These are phyloP conservation scores for Tenthredo livida DNA, from an alignment of 2,888 invertebrate genomes.

Conservation along the genomic window DNA sequence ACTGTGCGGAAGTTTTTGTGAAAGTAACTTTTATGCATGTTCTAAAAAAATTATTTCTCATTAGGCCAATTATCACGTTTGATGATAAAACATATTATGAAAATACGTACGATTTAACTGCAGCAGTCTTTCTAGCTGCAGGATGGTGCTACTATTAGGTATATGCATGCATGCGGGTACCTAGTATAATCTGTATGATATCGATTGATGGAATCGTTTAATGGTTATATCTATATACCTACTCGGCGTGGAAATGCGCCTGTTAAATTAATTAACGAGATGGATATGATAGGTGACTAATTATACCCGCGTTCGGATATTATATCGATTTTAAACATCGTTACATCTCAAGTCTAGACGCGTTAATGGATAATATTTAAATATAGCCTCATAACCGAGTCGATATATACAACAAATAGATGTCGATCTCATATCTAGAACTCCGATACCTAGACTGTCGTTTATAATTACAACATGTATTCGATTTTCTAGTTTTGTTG, in stretches of 20 bases:
- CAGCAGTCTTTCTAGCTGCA: no score
- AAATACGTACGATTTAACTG: no score
- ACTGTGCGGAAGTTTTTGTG: no score
- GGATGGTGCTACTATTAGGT: no score
- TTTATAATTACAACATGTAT: neutral
- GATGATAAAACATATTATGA: no score
- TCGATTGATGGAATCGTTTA: neutral
- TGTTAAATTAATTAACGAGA: constrained; percentile 31
- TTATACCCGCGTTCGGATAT: neutral
- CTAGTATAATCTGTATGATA: no score
- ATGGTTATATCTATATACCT: neutral
- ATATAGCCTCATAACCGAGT: neutral
- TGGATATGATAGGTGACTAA: neutral
- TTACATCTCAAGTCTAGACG: constrained; percentile 17
- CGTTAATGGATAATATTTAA: constrained; percentile 17
- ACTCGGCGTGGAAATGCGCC: neutral
- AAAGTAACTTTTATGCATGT: neutral
- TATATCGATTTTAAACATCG: constrained; percentile 23
- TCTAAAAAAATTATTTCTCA: neutral
- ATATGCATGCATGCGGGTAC: no score
- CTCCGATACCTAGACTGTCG: neutral
- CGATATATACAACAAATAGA: neutral
- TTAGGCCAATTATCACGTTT: neutral
- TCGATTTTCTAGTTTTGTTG: neutral
- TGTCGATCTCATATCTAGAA: neutral